These are phyloP conservation scores for Ptyas mucosa DNA, from an alignment of 2,113 vertebrate genomes.

Conservation along the genomic window DNA sequence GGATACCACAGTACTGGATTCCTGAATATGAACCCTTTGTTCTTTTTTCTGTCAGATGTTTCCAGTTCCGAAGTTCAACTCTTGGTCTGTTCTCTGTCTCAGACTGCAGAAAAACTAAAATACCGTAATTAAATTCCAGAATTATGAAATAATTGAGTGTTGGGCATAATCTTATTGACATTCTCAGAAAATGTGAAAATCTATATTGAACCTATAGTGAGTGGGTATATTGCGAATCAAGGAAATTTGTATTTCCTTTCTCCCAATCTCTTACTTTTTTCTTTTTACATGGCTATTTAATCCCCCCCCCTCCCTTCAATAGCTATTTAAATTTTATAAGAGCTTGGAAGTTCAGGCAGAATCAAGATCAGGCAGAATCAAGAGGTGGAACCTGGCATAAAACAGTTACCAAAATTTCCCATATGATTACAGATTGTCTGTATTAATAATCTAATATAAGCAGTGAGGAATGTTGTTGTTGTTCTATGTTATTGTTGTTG, in stretches of 20 bases:
- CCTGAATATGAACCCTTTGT: not conserved
- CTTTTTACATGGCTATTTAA: not conserved
- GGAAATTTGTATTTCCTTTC: not conserved
- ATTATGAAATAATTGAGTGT: not conserved
- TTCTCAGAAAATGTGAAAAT: not conserved
- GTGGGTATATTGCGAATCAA: not conserved
- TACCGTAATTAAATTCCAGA: not conserved
- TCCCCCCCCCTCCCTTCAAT: not conserved
- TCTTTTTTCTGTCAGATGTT: not conserved
- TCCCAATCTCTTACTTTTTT: not conserved
- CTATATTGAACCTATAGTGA: not conserved
- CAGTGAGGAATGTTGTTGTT: not conserved
- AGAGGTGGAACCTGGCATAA: not conserved
- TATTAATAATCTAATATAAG: not conserved
- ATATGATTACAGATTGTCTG: not conserved
- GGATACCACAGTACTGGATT: not conserved
- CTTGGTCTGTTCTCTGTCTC: not conserved
- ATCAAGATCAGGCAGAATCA: not conserved
- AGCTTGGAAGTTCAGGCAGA: not conserved
- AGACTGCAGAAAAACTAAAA: not conserved
- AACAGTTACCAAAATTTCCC: not conserved
- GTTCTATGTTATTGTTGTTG: not conserved
- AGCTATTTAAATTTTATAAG: not conserved
- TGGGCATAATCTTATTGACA: not conserved
- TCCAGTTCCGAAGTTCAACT: not conserved